phyloP scores from a whole-genome alignment of 2,113 vertebrate species.

The Cercopithecus mona region DNA sequence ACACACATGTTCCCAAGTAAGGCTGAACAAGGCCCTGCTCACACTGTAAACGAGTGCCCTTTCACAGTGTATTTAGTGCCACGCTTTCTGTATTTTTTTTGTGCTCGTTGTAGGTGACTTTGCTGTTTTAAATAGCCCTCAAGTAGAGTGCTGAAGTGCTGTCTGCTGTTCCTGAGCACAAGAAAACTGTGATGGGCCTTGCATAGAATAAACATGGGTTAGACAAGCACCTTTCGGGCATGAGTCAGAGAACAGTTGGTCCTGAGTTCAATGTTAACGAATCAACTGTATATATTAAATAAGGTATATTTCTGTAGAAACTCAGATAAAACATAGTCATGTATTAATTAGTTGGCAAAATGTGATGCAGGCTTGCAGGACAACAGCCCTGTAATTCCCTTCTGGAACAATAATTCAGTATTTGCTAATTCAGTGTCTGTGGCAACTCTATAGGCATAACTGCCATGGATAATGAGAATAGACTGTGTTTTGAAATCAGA shows the following conservation, averaged over 20 bases:
- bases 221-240: neutral
- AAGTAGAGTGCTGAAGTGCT: neutral
- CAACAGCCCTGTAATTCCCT: neutral
- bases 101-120: neutral
- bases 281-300: neutral
- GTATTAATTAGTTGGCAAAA: neutral
- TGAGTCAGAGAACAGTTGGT: neutral
- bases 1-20: neutral
- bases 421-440: neutral
- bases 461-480: neutral
- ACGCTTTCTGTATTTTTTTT: neutral
- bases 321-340: neutral
- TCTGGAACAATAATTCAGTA: neutral
- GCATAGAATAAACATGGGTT: neutral
- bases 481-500: neutral
- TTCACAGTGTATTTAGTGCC: neutral
- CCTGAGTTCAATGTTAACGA: neutral
- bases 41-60: neutral
- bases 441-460: neutral
- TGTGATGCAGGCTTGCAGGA: neutral
- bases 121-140: neutral
- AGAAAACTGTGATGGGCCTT: neutral
- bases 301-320: neutral
- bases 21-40: neutral
- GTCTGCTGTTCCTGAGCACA: neutral